phyloP scores from a whole-genome alignment of 2,113 vertebrate species.

The Hippocampus abdominalis region DNA sequence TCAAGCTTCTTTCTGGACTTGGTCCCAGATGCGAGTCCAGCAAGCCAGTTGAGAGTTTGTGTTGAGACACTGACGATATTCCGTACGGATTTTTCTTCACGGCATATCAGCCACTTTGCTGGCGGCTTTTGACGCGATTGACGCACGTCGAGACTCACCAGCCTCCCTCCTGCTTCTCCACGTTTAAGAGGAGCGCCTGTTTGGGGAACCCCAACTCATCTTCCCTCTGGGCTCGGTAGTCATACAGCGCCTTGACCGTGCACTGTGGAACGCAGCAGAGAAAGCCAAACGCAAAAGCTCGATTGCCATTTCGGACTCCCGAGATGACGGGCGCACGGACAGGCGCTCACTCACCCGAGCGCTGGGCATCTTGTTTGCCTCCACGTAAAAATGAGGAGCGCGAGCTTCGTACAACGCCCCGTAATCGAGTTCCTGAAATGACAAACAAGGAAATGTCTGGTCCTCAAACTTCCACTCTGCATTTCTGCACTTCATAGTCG shows the following conservation, averaged over 20 bases:
- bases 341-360: slow-evolving; percentile 83
- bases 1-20: too few species aligned
- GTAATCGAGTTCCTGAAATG: slow-evolving; percentile 87
- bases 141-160: slow-evolving; percentile 78
- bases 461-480: too few species aligned
- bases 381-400: slow-evolving; percentile 94
- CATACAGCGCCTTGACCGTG: slow-evolving; percentile 92
- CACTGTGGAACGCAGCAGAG: slow-evolving; percentile 69
- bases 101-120: too few species aligned
- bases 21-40: too few species aligned
- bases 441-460: too few species aligned
- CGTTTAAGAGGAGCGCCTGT: slow-evolving; percentile 89
- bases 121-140: too few species aligned
- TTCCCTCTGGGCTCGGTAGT: slow-evolving; percentile 96
- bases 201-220: slow-evolving; percentile 97
- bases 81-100: too few species aligned
- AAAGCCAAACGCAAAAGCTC: slow-evolving; percentile 2
- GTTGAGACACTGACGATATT: too few species aligned
- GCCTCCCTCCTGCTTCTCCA: slow-evolving; percentile 97
- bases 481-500: too few species aligned
- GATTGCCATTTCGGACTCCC: neutral
- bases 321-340: neutral
- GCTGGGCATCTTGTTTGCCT: slow-evolving; percentile 95
- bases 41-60: too few species aligned
- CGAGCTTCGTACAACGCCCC: slow-evolving; percentile 91